Conservation (phyloP, 2,888 invertebrate genomes). For the Drosophila quinaria region DNA sequence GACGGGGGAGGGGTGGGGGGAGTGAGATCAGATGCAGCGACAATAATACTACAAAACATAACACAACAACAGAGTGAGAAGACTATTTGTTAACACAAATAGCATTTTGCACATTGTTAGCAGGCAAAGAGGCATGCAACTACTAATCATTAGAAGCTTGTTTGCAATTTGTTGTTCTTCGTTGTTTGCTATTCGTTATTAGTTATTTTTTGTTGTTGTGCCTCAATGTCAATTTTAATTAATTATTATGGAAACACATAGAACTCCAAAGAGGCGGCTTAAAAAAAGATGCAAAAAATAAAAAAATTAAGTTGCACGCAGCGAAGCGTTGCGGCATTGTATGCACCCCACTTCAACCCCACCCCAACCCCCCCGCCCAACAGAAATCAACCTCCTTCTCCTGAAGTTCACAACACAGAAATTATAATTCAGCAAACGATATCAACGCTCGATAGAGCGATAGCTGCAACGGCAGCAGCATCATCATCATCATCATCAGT, state of each 20-base stretch:
- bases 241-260: conserved; percentile 61
- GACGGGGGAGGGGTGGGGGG: background rate
- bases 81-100: conserved; percentile 74
- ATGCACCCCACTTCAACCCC: background rate
- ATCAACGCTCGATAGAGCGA: conserved; percentile 57
- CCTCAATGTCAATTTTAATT: conserved; percentile 78
- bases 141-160: conserved; percentile 74
- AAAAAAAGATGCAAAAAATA: conserved; percentile 7
- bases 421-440: conserved; percentile 69
- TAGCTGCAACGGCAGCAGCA: conserved; percentile 24
- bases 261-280: conserved; percentile 37
- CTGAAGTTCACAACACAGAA: conserved; percentile 27
- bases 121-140: conserved; percentile 71
- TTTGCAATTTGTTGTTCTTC: conserved; percentile 70
- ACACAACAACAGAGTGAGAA: conserved; percentile 30
- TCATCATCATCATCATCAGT: conserved; percentile 51
- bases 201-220: conserved; percentile 12
- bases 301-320: conserved; percentile 49
- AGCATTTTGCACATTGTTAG: conserved; percentile 78
- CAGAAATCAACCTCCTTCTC: background rate
- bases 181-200: conserved; percentile 25
- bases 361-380: background rate
- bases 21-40: conserved; percentile 18
- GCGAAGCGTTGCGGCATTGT: conserved; percentile 63
- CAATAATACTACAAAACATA: conserved; percentile 30